Percentiles rank a stretch among this genome's conserved stretches.
Evolutionary conservation across 2,888 invertebrate species (phyloP).

Genomic region (Phasia obesa): DNA sequence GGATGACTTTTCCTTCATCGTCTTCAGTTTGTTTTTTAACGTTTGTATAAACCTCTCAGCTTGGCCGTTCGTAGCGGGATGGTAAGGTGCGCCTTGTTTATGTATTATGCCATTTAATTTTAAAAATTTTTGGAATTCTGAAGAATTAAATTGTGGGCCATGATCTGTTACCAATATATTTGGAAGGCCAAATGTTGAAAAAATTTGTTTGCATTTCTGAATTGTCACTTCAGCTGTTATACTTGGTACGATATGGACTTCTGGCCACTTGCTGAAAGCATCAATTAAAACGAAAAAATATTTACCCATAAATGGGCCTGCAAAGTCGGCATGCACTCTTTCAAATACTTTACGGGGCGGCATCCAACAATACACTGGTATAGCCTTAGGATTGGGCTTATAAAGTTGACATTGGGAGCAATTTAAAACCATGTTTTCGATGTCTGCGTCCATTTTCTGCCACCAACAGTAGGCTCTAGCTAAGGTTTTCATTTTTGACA

Average conservation of each 20-base stretch:
- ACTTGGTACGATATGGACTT: too few species aligned
- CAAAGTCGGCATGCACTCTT: slow-evolving; percentile 49
- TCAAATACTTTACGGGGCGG: not conserved
- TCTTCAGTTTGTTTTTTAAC: too few species aligned
- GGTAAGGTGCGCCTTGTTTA: too few species aligned
- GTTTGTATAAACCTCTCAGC: too few species aligned
- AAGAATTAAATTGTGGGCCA: slow-evolving; percentile 59
- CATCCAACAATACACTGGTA: not conserved
- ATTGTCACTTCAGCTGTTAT: slow-evolving; percentile 36
- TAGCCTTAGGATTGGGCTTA: not conserved
- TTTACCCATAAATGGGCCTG: too few species aligned
- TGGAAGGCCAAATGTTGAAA: slow-evolving; percentile 18
- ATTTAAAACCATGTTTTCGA: slow-evolving; percentile 12
- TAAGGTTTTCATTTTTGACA: slow-evolving; percentile 34
- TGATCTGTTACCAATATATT: slow-evolving; percentile 56
- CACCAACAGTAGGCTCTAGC: slow-evolving; percentile 32
- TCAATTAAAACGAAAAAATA: too few species aligned
- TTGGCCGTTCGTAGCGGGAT: not conserved
- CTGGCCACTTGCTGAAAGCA: too few species aligned
- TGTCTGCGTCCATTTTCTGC: slow-evolving; percentile 1
- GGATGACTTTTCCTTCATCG: too few species aligned
- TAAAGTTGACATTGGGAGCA: not conserved
- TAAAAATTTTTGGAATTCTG: slow-evolving; percentile 60
- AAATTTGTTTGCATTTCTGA: too few species aligned
- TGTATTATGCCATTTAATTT: slow-evolving; percentile 1